Percentiles rank a stretch among this genome's conserved stretches.
Evolutionary conservation across 2,797 vertebrate species (phyloP).

Genomic region (Ispidina lecontei): DNA sequence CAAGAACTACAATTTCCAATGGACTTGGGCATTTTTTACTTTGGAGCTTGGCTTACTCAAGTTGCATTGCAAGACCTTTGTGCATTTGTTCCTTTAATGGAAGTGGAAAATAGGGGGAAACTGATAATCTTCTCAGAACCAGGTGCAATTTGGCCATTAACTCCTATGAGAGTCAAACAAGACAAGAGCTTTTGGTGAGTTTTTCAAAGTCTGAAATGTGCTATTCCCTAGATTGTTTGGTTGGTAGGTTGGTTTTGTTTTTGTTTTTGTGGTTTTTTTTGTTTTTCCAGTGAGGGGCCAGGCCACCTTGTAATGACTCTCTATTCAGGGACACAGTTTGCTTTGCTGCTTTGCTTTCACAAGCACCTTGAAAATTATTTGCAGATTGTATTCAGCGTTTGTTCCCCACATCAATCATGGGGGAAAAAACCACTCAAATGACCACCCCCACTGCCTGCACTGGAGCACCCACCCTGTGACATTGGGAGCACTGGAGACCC

Average conservation of each 20-base stretch:
- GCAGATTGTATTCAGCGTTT: neutral
- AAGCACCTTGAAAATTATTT: neutral
- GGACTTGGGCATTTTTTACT: neutral
- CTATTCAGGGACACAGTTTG: neutral
- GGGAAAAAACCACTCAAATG: fast-evolving
- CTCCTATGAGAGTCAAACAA: neutral
- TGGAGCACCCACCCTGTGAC: neutral
- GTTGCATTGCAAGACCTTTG: neutral
- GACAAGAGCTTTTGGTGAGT: neutral
- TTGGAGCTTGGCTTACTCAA: neutral
- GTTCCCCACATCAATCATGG: neutral
- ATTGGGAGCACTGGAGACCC: neutral
- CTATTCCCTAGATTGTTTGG: neutral
- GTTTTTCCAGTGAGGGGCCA: neutral
- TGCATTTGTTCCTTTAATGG: neutral
- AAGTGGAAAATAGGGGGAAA: neutral
- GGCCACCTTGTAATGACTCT: neutral
- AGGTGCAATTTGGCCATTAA: neutral
- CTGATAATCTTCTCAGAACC: neutral
- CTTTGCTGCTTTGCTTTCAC: neutral
- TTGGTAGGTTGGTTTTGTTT: too few relatives aligned
- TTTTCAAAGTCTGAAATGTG: neutral
- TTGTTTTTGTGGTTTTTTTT: too few relatives aligned
- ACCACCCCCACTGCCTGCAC: neutral
- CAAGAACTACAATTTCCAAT: neutral